Evolutionary conservation across 2,888 invertebrate species (phyloP), one percentile per base, ranked within the genome.

Genomic region (Epirrita christyi): DNA sequence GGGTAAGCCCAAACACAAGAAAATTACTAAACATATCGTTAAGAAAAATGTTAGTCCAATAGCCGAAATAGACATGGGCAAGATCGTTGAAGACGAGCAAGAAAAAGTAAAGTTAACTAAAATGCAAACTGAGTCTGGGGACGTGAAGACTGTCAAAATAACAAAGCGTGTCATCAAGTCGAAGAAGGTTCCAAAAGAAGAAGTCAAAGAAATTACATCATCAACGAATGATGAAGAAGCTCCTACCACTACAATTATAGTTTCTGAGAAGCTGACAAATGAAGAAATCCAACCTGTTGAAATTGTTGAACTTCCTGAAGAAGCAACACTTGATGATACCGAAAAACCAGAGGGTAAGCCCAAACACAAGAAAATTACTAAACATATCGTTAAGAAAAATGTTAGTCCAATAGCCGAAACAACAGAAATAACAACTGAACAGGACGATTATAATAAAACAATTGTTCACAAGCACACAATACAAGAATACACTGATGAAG

Each of bases 271-370:
- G 21, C 1, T 9, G 21, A 21, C 6, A 7, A 21, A 9, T 41
- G 6, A 41, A 29, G 10, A 40, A 10, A 29, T 36, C 0, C 15
- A 50, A 72, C 55, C 67, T 0, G 28, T 60, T 7, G 62, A 76
- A 59, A 61, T 59, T 1, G 29, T 72, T 0, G 75, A 89, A 51
- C 62, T 86, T 9, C 84, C 87, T 45, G 72, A 81, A 64, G 67
- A 71, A 71, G 71, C 27, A 2, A 66, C 59, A 80, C 44, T 68
- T 50, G 71, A 78, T 53, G 76, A 80, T 61, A 64, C 71, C 11
- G 34, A 68, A 50, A 75, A 86, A 34, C 68, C 86, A 10, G 84
- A 90, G 29, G 71, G 68, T 54, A 76, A 86, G 71, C 68, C 57
- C 1, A 55, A 57, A 6, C 67, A 48, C 37, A 74, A 64, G 50